Evolutionary conservation across 2,888 invertebrate species (phyloP).

Genomic region (Thereva unica): DNA sequence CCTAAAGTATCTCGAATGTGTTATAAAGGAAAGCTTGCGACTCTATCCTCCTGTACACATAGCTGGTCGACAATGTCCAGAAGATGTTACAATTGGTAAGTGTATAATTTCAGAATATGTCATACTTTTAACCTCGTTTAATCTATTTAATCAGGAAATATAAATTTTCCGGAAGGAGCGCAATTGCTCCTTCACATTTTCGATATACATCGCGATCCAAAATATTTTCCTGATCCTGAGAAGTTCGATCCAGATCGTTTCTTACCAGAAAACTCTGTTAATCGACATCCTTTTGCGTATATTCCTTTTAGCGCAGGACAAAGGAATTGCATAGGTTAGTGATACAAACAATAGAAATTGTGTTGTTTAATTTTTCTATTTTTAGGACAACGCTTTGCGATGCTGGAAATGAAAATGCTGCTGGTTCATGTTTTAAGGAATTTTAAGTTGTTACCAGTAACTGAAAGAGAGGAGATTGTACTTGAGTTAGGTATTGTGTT

Average conservation of each 20-base stretch:
- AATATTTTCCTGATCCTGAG: slow-evolving; percentile 49
- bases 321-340: slow-evolving; percentile 55
- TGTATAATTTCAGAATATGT: too few relatives aligned
- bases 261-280: slow-evolving; percentile 57
- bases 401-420: slow-evolving; percentile 52
- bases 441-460: slow-evolving; percentile 50
- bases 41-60: slow-evolving; percentile 54
- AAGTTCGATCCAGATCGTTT: slow-evolving; percentile 52
- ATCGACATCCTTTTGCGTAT: slow-evolving; percentile 46
- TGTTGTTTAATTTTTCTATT: too few relatives aligned
- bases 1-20: slow-evolving; percentile 54
- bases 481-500: too few relatives aligned
- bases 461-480: too few relatives aligned
- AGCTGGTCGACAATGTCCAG: slow-evolving; percentile 48
- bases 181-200: slow-evolving; percentile 52
- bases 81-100: slow-evolving; percentile 60
- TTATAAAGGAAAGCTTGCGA: slow-evolving; percentile 52
- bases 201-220: slow-evolving; percentile 50
- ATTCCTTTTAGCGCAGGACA: slow-evolving; percentile 56
- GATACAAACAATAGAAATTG: too few relatives aligned
- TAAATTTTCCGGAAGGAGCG: slow-evolving; percentile 46
- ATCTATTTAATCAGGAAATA: too few relatives aligned
- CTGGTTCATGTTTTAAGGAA: slow-evolving; percentile 49
- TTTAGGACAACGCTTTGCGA: slow-evolving; percentile 50
- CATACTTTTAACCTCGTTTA: too few relatives aligned